Conservation (phyloP, 2,888 invertebrate species). For the Parnassius apollo region DNA sequence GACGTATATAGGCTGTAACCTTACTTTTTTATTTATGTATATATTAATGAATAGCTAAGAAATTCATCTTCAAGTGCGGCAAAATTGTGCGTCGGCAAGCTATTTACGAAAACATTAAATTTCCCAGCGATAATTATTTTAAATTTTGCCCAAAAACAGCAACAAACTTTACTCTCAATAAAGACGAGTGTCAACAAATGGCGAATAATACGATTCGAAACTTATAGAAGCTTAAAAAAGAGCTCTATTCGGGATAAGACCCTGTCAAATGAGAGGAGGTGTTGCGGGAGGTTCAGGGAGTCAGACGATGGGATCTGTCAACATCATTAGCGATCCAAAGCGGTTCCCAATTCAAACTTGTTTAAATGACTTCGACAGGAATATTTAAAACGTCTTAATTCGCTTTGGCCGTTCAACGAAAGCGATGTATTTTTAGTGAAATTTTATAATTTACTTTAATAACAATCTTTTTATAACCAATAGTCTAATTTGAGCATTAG, state of each 20-base stretch:
- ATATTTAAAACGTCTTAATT: conserved; percentile 15
- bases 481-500: no score
- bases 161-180: conserved; percentile 13
- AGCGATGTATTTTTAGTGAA: background rate
- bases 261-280: conserved; percentile 15
- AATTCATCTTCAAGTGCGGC: no score
- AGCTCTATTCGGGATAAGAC: conserved; percentile 43
- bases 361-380: conserved; percentile 17
- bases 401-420: conserved; percentile 10
- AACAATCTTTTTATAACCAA: no score
- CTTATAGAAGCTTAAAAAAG: conserved; percentile 38
- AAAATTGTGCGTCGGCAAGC: background rate
- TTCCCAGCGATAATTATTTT: no score
- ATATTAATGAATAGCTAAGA: no score
- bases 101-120: background rate
- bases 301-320: conserved; percentile 58
- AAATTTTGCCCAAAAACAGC: conserved; percentile 7
- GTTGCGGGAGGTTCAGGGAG: conserved; percentile 38
- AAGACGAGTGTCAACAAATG: conserved; percentile 32
- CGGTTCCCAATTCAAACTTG: conserved; percentile 32
- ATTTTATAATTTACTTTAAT: no score
- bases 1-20: no score
- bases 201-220: conserved; percentile 49
- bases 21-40: no score
- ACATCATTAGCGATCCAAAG: conserved; percentile 72